Evolutionary conservation across 2,797 vertebrate species (phyloP), one percentile per base, ranked within the genome.

Genomic region (Paguma larvata): DNA sequence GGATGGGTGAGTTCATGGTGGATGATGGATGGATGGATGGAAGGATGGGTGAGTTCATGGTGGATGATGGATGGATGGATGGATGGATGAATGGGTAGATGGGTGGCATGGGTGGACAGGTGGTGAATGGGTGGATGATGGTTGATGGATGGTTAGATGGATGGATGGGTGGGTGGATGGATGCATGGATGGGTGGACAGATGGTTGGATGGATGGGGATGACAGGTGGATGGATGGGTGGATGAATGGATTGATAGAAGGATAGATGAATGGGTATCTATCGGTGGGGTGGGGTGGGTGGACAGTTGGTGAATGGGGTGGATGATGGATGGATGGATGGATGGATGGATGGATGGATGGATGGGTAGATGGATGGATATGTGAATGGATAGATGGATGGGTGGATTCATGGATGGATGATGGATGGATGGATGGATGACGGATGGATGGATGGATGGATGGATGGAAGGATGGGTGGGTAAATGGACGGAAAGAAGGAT

Each of bases 41-140:
- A 3, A 1, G 44, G 7, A n/a, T n/a, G 34, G 32, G 0, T 21
- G 18, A 34, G 4, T 25, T n/a, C n/a, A n/a, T 13, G 8, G 0
- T 65, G 59, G 25, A 0, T 46, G 11, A 1, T 65, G 56, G 41
- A 0, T 77, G 53, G 2, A 3, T 32, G 72, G 82, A 3, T 67
- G 12, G 30, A 8, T 19, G 72, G 41, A 12, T 65, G 32, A 21
- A 1, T 48, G 41, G 16, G 0, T 63, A 41, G 25, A 2, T n/a
- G 19, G 13, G 1, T 73, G 87, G 41, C 1, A 10, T 51, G 48
- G 48, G 48, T 51, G 32, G n/a, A 7, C 11, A 19, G 25, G 11
- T 62, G 23, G 5, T 15, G 12, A 10, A 1, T 27, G 38, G 78
- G 1, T n/a, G 21, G 25, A 2, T 18, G 14, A 19, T 77, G 46